Evolutionary conservation across 2,888 invertebrate species (phyloP).

Genomic region (Zeuzera pyrina): DNA sequence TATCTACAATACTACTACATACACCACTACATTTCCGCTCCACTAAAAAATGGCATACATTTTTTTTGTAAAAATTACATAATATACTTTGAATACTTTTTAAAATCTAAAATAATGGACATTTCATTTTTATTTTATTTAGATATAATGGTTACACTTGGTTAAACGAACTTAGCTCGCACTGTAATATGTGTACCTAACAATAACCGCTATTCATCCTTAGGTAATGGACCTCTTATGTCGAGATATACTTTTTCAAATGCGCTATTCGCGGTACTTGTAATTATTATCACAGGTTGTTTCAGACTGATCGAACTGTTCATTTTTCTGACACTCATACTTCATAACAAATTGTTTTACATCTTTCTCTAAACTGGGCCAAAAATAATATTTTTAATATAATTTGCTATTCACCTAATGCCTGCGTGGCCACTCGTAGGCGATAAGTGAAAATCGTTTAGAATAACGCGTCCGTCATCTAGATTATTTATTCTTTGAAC

Average conservation of each 20-base stretch:
- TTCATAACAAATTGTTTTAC: slow-evolving; percentile 8
- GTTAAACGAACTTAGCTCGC: not conserved
- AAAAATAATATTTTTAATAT: slow-evolving; percentile 12
- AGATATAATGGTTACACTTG: too few species aligned
- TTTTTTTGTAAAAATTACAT: too few species aligned
- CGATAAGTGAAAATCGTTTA: slow-evolving; percentile 11
- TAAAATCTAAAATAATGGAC: too few species aligned
- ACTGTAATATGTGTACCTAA: not conserved
- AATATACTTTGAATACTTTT: too few species aligned
- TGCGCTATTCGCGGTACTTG: slow-evolving; percentile 12
- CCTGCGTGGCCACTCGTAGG: slow-evolving; percentile 13
- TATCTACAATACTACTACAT: too few species aligned
- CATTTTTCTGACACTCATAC: slow-evolving; percentile 13
- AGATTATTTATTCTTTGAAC: not conserved
- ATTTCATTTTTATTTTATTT: too few species aligned
- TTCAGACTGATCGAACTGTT: slow-evolving; percentile 6
- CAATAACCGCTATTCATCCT: slow-evolving; percentile 2
- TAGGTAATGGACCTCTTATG: slow-evolving; percentile 13
- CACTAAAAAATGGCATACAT: too few species aligned
- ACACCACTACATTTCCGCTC: too few species aligned
- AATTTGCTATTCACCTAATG: slow-evolving; percentile 9
- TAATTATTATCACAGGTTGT: too few species aligned
- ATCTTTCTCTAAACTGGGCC: slow-evolving; percentile 12
- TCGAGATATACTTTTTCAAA: slow-evolving; percentile 16
- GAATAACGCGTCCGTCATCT: slow-evolving; percentile 4